These are phyloP conservation scores for Sebastes umbrosus DNA, from an alignment of 2,797 vertebrate genomes.

Conservation along the genomic window DNA sequence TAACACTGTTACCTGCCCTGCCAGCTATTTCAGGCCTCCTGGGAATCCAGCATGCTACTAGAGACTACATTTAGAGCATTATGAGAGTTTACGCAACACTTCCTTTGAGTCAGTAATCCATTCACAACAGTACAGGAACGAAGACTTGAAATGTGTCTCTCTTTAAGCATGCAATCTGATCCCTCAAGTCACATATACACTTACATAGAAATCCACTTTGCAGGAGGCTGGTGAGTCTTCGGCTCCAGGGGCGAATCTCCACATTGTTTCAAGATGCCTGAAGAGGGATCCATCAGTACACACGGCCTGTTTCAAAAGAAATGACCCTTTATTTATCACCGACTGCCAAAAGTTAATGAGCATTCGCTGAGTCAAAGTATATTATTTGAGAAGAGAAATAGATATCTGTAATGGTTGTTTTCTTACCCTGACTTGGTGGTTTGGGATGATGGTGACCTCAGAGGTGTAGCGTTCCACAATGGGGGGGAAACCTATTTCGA, in stretches of 20 bases:
- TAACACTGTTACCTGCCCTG: conserved; percentile 15
- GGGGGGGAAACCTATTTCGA: conserved; percentile 86
- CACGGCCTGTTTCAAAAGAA: conserved; percentile 76
- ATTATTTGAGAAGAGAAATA: background rate
- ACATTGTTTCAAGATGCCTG: conserved; percentile 85
- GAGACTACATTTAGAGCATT: conserved; percentile 48
- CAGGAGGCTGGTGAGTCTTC: conserved; percentile 68
- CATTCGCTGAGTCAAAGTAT: background rate
- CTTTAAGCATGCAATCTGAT: background rate
- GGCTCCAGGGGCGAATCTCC: conserved; percentile 80
- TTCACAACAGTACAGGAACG: background rate
- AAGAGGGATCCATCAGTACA: conserved; percentile 83
- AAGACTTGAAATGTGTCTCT: background rate
- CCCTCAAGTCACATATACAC: conserved; percentile 18
- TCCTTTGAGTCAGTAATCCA: conserved; percentile 40
- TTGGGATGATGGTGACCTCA: conserved; percentile 78
- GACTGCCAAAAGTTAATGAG: background rate
- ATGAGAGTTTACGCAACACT: conserved; percentile 44
- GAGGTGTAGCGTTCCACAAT: conserved; percentile 83
- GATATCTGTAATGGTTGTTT: background rate
- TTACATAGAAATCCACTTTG: conserved; percentile 83
- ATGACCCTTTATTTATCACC: background rate
- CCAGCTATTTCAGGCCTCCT: conserved; percentile 48
- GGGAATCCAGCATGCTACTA: conserved; percentile 2
- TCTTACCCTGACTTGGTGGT: conserved; percentile 82